Conservation (phyloP, 2,113 vertebrate genomes). For the Isurus oxyrinchus region DNA sequence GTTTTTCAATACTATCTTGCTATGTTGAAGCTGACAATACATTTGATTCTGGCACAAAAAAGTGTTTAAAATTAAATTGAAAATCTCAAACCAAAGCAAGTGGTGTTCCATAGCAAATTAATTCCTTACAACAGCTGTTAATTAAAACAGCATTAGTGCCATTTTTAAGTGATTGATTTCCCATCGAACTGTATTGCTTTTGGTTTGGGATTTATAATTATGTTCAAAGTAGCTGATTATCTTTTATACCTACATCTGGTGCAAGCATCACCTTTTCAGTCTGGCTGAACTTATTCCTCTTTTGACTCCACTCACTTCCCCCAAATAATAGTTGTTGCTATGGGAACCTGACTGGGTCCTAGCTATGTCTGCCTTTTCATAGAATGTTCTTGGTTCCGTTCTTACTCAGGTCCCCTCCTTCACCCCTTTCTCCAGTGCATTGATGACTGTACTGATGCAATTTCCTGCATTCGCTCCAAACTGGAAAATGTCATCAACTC, state of each 20-base stretch:
- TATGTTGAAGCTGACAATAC: background rate
- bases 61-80: constrained; percentile 9
- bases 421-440: background rate
- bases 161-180: constrained; percentile 18
- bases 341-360: background rate
- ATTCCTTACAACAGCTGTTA: constrained; percentile 26
- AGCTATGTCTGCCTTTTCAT: background rate
- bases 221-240: background rate
- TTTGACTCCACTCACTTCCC: background rate
- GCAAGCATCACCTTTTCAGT: background rate
- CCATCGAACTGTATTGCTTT: background rate
- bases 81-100: constrained; percentile 27
- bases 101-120: constrained; percentile 9
- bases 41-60: background rate
- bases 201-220: background rate
- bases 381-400: background rate
- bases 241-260: background rate
- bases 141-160: constrained; percentile 3
- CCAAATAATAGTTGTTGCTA: background rate
- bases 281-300: background rate
- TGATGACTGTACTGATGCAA: background rate
- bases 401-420: background rate
- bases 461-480: background rate
- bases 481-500: background rate
- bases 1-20: background rate